Evolutionary conservation across 2,113 vertebrate genomes (phyloP), one percentile per base, ranked within the genome.

Genomic region (Tachysurus fulvidraco): DNA sequence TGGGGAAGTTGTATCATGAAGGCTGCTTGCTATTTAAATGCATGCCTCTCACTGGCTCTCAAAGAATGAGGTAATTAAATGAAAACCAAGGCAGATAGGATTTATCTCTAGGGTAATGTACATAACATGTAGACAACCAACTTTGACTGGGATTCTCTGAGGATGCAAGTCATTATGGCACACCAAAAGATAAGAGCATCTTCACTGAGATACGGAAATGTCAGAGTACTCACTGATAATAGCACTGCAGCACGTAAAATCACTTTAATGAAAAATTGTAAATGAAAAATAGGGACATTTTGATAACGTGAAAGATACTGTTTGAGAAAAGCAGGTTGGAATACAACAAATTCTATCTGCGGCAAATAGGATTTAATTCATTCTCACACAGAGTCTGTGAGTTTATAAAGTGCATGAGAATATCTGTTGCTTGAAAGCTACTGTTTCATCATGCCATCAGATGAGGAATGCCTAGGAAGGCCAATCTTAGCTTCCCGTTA

Each of bases 391-490:
- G 14, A 30, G 30, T 54, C 21, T 57, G 17, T 78, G 69, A 28
- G 57, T 74, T 57, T 80, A 74, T 28, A 21, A 41, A 25, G 28
- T 25, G 41, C 78, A 79, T 28, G 30, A 55, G 25, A 44, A 17
- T 52, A 62, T 69, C 86, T 89, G 86, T 88, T 78, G 85, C 67
- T 79, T 89, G 79, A 87, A 77, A 57, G 89, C 86, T 14, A 85
- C 57, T 83, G 83, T 91, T 90, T 93, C 92, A 91, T 91, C 91
- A 89, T 28, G 85, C 23, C 93, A 93, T 94, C 93, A 94, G 92
- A 84, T 77, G 50, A 89, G 91, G 91, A 88, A 59, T 86, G 74
- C 84, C 78, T 25, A 88, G 89, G 87, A 89, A 90, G 83, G 87
- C 73, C 54, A 64, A 36, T 88, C 76, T 88, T 91, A 90, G 88